Evolutionary conservation across 1,140 invertebrate species (phyloP).

Genomic region (Zaprionus camerounensis): DNA sequence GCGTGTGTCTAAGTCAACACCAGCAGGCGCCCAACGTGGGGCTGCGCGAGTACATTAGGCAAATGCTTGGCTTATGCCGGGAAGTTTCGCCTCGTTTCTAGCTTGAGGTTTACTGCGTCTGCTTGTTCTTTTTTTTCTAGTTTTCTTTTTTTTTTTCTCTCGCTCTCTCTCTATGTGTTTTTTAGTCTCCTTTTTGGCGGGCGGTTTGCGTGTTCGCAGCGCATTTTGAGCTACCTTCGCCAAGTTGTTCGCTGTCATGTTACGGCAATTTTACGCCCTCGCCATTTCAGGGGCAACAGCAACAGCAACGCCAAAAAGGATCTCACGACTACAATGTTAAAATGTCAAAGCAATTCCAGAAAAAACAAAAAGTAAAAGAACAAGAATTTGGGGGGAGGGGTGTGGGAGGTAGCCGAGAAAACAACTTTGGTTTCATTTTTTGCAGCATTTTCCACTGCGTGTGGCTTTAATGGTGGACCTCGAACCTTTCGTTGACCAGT

Average conservation of each 20-base stretch:
- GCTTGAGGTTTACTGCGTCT: constrained; percentile 23
- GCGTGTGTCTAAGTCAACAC: constrained; percentile 63
- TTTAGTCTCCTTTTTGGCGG: constrained; percentile 3
- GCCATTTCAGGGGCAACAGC: constrained; percentile 68
- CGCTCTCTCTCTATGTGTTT: not conserved
- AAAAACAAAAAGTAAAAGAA: not conserved
- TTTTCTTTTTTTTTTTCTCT: not conserved
- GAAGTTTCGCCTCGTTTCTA: constrained; percentile 19
- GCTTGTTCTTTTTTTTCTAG: not conserved
- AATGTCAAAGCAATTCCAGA: constrained; percentile 56
- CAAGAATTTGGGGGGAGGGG: not conserved
- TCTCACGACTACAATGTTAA: constrained; percentile 49
- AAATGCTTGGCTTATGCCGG: constrained; percentile 56
- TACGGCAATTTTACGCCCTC: constrained; percentile 81
- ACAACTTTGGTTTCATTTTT: constrained; percentile 11
- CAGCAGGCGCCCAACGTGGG: constrained; percentile 51
- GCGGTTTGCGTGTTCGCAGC: constrained; percentile 66
- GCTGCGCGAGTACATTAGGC: constrained; percentile 69
- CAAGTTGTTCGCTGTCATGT: constrained; percentile 81
- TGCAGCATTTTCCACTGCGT: constrained; percentile 10
- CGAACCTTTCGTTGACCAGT: not conserved
- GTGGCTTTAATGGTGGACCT: not conserved
- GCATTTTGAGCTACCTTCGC: constrained; percentile 79
- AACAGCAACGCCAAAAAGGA: constrained; percentile 16
- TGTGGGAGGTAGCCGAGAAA: constrained; percentile 9